phyloP scores from a whole-genome alignment of 1,140 invertebrate genomes.

The Drosophila yakuba region DNA sequence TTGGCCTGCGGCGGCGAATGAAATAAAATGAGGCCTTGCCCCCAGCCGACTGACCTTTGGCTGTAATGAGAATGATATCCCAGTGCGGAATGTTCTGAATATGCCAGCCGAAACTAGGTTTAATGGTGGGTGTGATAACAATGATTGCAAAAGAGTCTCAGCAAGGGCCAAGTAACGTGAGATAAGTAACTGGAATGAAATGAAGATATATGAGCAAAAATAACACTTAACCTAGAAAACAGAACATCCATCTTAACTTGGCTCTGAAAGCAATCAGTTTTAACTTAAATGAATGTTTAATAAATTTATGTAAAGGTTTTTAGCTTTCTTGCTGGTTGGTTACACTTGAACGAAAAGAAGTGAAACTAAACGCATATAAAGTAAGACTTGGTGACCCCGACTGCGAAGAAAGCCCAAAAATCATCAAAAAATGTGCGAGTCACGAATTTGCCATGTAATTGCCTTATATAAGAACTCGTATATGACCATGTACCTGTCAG shows the following conservation, averaged over 20 bases:
- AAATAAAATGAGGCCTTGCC: slow-evolving; percentile 59
- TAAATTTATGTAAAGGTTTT: no score
- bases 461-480: slow-evolving; percentile 6
- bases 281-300: no score
- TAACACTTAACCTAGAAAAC: no score
- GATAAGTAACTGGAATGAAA: neutral
- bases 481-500: slow-evolving; percentile 24
- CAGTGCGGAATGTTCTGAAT: neutral
- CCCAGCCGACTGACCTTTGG: slow-evolving; percentile 66
- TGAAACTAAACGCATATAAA: slow-evolving; percentile 22
- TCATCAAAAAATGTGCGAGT: slow-evolving; percentile 24
- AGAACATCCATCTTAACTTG: no score
- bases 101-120: neutral
- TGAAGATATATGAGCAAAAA: neutral
- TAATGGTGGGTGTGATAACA: slow-evolving; percentile 9
- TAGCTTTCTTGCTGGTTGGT: neutral
- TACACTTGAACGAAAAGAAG: neutral
- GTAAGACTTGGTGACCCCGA: slow-evolving; percentile 10
- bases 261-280: no score
- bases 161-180: no score
- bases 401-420: neutral
- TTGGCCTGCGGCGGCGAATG: slow-evolving; percentile 38
- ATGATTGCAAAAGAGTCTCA: neutral
- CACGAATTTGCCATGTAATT: slow-evolving; percentile 23
- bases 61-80: slow-evolving; percentile 60